Conservation (phyloP, 2,113 vertebrate species). For the Oryctolagus cuniculus region DNA sequence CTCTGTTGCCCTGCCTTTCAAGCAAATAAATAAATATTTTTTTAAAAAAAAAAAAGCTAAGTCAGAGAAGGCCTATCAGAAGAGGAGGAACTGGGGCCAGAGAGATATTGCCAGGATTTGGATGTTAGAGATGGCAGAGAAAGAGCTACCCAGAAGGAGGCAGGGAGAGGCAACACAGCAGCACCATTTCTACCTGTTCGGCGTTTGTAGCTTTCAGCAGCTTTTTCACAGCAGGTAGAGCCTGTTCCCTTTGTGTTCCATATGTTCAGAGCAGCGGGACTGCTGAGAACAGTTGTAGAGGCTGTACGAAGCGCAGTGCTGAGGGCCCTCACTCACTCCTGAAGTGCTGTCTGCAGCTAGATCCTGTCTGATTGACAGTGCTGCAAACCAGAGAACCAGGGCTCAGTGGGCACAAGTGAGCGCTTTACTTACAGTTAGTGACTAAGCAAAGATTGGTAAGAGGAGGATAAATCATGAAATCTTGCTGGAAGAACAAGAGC, state of each 20-base stretch:
- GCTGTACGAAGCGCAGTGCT: accelerated
- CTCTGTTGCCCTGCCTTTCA: too few species aligned
- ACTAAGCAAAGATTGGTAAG: not conserved
- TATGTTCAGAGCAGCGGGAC: not conserved
- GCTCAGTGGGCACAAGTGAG: not conserved
- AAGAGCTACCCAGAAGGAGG: accelerated
- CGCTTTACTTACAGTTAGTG: not conserved
- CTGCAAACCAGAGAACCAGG: not conserved
- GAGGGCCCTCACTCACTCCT: accelerated
- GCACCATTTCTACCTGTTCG: accelerated
- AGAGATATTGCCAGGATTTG: not conserved
- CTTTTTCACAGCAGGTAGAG: not conserved
- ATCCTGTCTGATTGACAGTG: not conserved
- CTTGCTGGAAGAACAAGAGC: not conserved
- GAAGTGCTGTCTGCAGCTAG: not conserved
- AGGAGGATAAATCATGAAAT: not conserved
- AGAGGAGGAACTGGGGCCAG: not conserved
- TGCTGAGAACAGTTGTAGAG: not conserved
- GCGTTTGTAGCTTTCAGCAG: not conserved
- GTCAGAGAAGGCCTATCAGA: not conserved
- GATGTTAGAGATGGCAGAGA: not conserved
- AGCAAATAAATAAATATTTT: too few species aligned
- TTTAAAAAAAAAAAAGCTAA: too few species aligned
- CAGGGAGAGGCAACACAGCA: accelerated
- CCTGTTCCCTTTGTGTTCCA: not conserved